Conservation (phyloP, 2,888 invertebrate species). For the Drosophila stalkeri region DNA sequence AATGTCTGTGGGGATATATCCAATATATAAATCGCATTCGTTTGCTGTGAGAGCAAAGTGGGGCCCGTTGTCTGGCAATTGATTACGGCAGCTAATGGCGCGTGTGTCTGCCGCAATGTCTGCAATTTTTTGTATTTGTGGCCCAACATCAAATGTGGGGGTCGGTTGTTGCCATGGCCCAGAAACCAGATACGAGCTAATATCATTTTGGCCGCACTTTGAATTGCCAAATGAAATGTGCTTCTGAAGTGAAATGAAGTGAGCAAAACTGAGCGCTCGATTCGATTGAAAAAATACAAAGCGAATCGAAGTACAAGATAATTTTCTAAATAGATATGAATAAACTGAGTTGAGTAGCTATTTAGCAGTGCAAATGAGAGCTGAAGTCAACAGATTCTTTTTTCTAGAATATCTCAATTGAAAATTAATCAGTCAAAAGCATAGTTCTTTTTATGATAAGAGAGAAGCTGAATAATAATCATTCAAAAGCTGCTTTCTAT, state of each 20-base stretch:
- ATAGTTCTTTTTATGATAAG: not conserved
- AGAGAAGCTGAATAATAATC: not conserved
- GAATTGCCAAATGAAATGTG: conserved; percentile 26
- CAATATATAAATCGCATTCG: conserved; percentile 33
- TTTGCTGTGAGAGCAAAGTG: conserved; percentile 28
- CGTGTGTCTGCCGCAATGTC: conserved; percentile 58
- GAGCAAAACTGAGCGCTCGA: conserved; percentile 22
- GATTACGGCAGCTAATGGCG: conserved; percentile 58
- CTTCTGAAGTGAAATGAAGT: conserved; percentile 25
- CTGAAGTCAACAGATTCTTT: not conserved
- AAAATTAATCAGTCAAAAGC: not conserved
- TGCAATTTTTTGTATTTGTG: conserved; percentile 38
- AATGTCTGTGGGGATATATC: conserved; percentile 39
- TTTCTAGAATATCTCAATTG: not conserved
- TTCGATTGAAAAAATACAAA: conserved; percentile 2
- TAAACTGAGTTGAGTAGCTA: not conserved
- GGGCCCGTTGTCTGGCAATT: conserved; percentile 68
- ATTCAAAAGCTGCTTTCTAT: too few relatives aligned
- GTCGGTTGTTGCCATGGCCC: conserved; percentile 59
- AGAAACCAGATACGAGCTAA: conserved; percentile 45
- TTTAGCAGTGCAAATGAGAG: not conserved
- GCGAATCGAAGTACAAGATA: not conserved
- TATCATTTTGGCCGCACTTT: conserved; percentile 26
- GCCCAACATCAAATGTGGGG: conserved; percentile 49
- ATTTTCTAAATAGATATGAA: not conserved